Base-by-base conservation (phyloP, 2,797 vertebrate species). In the Lepilemur ruficaudatus region DNA sequence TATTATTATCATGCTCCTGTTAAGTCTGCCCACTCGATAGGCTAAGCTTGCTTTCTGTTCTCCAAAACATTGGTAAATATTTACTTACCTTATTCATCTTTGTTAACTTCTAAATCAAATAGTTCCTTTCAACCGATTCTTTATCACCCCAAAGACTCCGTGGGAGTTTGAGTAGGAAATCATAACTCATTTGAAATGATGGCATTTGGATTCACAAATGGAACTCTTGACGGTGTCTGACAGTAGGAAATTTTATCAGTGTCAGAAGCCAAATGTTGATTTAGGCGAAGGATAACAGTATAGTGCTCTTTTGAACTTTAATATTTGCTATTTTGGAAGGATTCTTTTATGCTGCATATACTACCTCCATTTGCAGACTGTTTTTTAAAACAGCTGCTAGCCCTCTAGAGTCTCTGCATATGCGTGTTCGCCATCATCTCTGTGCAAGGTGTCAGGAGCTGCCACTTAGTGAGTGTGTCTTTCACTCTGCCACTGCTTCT, bases 11-110 rank as follows among this genome's bases (percentile, higher is more conserved):
- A 12, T 4, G 43, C 28, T 75, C 11, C 2, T 28, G 85, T 52
- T n/a, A 41, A 69, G 17, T 73, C 30, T 46, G 7, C 14, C 50
- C 32, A 38, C 94, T 87, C 35, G 8, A 23, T 46, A 30, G 59
- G 18, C 30, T 73, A 63, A 18, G 8, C 63, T 75, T 43, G 65
- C 50, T 73, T 91, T 90, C 84, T 55, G 63, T 55, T 96, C 95
- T 96, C 91, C 63, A 97, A 96, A 96, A 91, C 87, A 94, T 23
- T 4, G 38, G 78, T 94, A 93, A 97, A 94, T 91, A 97, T 93
- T 96, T 97, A 92, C 78, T 46, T 70, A 35, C 41, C 30, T 96
- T 82, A 86, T 83, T 93, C 80, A 69, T 93, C 69, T 59, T 83
- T 65, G 59, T 81, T 91, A 84, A 38, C 11, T 90, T 94, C 20